These are phyloP conservation scores for Suillia variegata DNA, from an alignment of 2,888 invertebrate species.

Conservation along the genomic window DNA sequence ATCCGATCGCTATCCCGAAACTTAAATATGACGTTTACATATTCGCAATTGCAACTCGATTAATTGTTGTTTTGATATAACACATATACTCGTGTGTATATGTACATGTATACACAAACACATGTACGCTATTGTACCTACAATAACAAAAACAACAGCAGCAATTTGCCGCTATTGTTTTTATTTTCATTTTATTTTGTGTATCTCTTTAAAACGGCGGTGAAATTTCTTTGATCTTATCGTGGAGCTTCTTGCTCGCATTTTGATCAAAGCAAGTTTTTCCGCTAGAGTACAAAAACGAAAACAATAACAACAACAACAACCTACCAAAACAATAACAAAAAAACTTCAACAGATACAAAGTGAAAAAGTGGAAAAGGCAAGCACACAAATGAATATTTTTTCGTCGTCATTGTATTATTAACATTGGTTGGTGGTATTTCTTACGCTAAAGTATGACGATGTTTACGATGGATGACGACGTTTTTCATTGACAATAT, in stretches of 20 bases:
- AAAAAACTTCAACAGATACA: constrained; percentile 11
- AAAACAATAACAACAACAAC: constrained; percentile 28
- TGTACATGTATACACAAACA: no score
- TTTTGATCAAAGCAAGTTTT: constrained; percentile 63
- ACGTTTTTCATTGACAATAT: no score
- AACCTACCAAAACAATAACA: constrained; percentile 23
- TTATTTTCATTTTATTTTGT: constrained; percentile 9
- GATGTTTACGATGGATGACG: no score
- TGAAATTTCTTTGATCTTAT: constrained; percentile 61
- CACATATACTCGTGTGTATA: no score
- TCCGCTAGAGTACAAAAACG: constrained; percentile 57
- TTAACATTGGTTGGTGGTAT: no score
- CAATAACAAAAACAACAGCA: constrained; percentile 5
- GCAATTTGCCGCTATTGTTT: constrained; percentile 13
- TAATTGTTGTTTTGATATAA: background rate
- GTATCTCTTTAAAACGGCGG: constrained; percentile 43
- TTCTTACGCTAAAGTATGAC: no score
- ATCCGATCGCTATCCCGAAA: no score
- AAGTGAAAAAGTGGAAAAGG: constrained; percentile 14
- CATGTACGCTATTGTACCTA: background rate
- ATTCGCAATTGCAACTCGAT: background rate
- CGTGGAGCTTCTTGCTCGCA: constrained; percentile 62
- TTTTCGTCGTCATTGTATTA: no score
- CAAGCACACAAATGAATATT: no score
- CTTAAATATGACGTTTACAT: no score